Evolutionary conservation across 2,797 vertebrate species (phyloP), one percentile per base, ranked within the genome.

Genomic region (Phalanger gymnotis): DNA sequence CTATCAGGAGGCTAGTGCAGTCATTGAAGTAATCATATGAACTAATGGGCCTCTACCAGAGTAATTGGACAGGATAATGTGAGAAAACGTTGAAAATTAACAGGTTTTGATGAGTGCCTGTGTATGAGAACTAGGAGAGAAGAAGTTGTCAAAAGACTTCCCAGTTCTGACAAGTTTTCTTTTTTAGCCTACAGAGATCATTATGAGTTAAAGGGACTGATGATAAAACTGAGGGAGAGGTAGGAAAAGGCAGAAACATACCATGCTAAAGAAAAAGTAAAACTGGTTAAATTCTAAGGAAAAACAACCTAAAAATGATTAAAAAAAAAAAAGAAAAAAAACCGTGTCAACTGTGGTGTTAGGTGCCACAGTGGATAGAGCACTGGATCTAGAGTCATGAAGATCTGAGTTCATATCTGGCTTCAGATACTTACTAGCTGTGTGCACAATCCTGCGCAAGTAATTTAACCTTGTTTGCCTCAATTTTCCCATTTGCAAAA

Each of bases 121-220:
- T 90, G 90, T 94, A n/a, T 90, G 19, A 14, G 47, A 90, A 25
- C 94, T 91, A 90, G 22, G 22, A 13, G 10, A 13, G 93, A 22
- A 91, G 4, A 13, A 81, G 66, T 54, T 90, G 4, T 95, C 54
- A 22, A 47, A 87, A 54, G 40, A 87, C 22, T 87, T 87, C 2
- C 27, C 89, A 90, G n/a, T 90, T 92, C 13, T 31, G n/a, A 95
- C 40, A 3, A 11, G 25, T 47, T 87, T 51, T 87, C 40, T 51
- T 93, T 95, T 95, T 1, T 91, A 25, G n/a, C 14, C 40, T 53
- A n/a, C 40, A 57, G 22, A 34, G 11, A 66, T 27, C 52, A 53
- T 95, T 54, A 96, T 90, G 66, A 95, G 89, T n/a, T 73, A 58
- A 91, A 91, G 94, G 93, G 31, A 28, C 25, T 54, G 94, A 92